Base-by-base conservation (phyloP, 2,113 vertebrate genomes). In the Bos javanicus region DNA sequence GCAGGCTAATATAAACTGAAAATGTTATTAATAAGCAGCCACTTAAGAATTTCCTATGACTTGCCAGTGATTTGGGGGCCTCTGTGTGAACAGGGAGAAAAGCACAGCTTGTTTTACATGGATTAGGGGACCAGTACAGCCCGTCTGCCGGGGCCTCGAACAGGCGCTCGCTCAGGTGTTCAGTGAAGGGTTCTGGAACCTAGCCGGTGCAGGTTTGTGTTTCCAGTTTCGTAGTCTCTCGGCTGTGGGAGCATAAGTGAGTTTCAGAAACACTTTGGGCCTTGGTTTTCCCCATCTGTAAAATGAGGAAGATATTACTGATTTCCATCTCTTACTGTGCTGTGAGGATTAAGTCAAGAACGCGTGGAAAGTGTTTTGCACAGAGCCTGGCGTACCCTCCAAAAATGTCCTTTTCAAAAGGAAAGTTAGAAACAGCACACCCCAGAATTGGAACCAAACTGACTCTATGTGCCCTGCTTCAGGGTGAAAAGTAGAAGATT, bases 1-100 rank as follows among this genome's bases (percentile, higher is more conserved):
- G 98, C 87, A 16, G 96, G 81, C 94, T 97, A 98, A 98, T 97
- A 96, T 98, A 97, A 98, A 98, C 98, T 94, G 93, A 98, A 98
- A 97, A 98, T 96, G 96, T 97, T 98, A 97, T 98, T 98, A 98
- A 98, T 98, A 98, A 98, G 98, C 97, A 97, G 96, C 97, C 98
- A 97, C 98, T 98, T 98, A 98, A 98, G 97, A 98, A 97, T 98
- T 97, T 97, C 97, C 97, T 98, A 93, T 74, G 96, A 96, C 91
- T 98, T 96, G 87, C 91, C 96, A 97, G 92, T 97, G 97, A 97
- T 96, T 85, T 76, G 96, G 93, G 87, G 95, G 93, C 94, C 96
- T 93, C 85, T 60, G 0, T 81, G 43, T 93, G 95, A 94, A 74
- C 71, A 54, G 57, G 60, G 60, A 82, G 89, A 95, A 94, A 85